Evolutionary conservation across 2,888 invertebrate genomes (phyloP).

Genomic region (Onthophagus sagittarius): DNA sequence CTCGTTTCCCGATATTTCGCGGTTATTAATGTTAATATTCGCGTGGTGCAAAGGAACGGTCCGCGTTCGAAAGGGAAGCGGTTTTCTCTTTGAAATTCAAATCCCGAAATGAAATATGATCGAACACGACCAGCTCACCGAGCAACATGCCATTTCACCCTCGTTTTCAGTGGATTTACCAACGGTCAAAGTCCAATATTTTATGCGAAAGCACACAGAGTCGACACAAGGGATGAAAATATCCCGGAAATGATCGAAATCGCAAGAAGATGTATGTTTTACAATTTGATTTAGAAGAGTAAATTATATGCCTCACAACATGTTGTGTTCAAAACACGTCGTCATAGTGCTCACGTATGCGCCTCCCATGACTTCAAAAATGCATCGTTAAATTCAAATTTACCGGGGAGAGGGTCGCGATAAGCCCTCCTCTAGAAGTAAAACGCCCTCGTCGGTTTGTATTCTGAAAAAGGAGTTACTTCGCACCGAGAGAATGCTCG

Average conservation of each 20-base stretch:
- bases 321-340: neutral
- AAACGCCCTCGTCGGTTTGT: neutral
- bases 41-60: neutral
- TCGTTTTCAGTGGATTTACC: too few relatives aligned
- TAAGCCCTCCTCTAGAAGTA: neutral
- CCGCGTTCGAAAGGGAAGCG: neutral
- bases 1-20: conserved; percentile 1
- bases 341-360: neutral
- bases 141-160: too few relatives aligned
- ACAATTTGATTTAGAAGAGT: too few relatives aligned
- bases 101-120: conserved; percentile 1
- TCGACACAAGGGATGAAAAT: too few relatives aligned
- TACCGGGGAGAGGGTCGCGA: neutral
- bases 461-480: neutral
- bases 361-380: neutral
- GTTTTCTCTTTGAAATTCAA: conserved; percentile 10
- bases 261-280: too few relatives aligned
- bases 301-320: neutral
- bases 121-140: neutral
- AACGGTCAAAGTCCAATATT: too few relatives aligned
- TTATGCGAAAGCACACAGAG: too few relatives aligned
- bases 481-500: neutral
- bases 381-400: neutral
- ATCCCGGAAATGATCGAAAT: too few relatives aligned
- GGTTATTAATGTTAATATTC: conserved; percentile 10